Conservation (phyloP, 2,888 invertebrate genomes). For the Pyrochroa serraticornis region DNA sequence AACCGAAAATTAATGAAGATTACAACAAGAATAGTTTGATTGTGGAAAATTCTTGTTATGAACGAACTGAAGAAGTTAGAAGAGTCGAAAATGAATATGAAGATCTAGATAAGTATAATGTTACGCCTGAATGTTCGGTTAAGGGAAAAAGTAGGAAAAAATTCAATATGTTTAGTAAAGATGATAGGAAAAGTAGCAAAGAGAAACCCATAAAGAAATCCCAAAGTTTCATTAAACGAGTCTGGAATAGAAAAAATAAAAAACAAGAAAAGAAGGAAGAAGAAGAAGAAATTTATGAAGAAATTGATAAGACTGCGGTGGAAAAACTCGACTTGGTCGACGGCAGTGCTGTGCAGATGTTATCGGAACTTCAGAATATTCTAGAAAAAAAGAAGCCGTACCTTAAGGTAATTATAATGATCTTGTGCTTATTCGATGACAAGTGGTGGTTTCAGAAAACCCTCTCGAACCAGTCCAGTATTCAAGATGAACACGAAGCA, state of each 20-base stretch:
- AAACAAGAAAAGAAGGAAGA: conserved; percentile 31
- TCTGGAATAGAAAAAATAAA: conserved; percentile 41
- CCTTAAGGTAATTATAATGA: conserved; percentile 34
- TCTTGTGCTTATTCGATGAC: no score
- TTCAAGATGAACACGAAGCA: no score
- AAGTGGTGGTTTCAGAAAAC: no score
- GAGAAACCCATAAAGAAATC: conserved; percentile 37
- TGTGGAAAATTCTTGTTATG: conserved; percentile 22
- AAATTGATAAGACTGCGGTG: conserved; percentile 33
- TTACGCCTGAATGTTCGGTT: conserved; percentile 23
- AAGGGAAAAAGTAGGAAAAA: conserved; percentile 17
- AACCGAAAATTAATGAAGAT: conserved; percentile 27
- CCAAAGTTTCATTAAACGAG: conserved; percentile 42
- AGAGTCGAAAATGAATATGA: conserved; percentile 32
- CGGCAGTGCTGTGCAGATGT: conserved; percentile 36
- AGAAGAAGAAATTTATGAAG: conserved; percentile 41
- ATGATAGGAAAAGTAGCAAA: conserved; percentile 7
- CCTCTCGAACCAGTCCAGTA: no score
- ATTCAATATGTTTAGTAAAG: neutral
- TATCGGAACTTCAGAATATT: conserved; percentile 47
- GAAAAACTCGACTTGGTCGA: conserved; percentile 32
- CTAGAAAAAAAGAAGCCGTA: conserved; percentile 43
- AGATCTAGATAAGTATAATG: conserved; percentile 29
- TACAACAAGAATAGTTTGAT: conserved; percentile 37
- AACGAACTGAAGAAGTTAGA: neutral